Evolutionary conservation across 2,113 vertebrate genomes (phyloP).

Genomic region (Lepus europaeus): DNA sequence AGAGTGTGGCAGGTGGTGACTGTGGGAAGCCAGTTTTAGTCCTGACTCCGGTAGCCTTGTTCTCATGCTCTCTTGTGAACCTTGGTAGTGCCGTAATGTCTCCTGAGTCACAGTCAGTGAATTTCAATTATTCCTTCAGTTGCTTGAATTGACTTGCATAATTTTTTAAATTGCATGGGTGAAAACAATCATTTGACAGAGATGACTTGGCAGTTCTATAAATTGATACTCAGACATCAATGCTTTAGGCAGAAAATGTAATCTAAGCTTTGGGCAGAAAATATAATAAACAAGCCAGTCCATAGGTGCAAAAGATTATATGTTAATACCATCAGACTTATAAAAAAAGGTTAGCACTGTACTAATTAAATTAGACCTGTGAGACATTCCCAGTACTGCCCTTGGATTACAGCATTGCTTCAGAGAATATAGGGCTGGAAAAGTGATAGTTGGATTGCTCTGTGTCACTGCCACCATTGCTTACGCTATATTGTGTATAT

Average conservation of each 20-base stretch:
- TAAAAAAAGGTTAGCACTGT: slow-evolving; percentile 77
- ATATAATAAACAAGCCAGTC: slow-evolving; percentile 82
- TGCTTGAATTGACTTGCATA: slow-evolving; percentile 72
- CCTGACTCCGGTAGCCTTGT: background rate
- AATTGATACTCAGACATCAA: slow-evolving; percentile 85
- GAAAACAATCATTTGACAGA: slow-evolving; percentile 69
- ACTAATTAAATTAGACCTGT: slow-evolving; percentile 86
- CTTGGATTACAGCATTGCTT: slow-evolving; percentile 57
- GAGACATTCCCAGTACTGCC: slow-evolving; percentile 69
- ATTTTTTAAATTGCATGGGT: slow-evolving; percentile 61
- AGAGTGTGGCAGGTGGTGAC: background rate
- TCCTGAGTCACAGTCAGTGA: slow-evolving; percentile 39
- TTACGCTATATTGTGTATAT: background rate
- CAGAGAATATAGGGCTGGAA: slow-evolving; percentile 29
- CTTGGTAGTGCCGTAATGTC: background rate
- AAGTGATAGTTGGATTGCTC: background rate
- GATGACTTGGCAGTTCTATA: slow-evolving; percentile 83
- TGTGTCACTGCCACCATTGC: background rate
- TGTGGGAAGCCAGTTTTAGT: background rate
- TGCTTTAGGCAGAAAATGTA: slow-evolving; percentile 72
- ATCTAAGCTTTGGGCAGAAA: slow-evolving; percentile 78
- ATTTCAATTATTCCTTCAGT: slow-evolving; percentile 79
- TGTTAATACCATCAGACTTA: slow-evolving; percentile 75
- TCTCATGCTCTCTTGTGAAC: background rate
- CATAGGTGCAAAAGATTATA: slow-evolving; percentile 80